Conservation (phyloP, 1,140 invertebrate species). For the Polyergus mexicanus region DNA sequence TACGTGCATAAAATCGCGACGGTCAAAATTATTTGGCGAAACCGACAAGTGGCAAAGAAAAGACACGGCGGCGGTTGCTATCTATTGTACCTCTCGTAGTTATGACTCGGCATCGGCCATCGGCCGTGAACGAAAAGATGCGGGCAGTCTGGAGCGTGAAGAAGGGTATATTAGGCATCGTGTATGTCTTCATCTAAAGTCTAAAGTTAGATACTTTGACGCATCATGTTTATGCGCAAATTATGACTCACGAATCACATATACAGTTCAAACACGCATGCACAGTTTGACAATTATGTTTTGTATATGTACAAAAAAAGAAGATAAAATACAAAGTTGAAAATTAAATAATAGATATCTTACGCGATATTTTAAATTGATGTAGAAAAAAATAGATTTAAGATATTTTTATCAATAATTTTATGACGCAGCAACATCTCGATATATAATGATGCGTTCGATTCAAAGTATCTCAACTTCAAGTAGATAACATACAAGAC, state of each 20-base stretch:
- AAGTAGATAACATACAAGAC: background rate
- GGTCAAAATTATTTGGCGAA: slow-evolving; percentile 80
- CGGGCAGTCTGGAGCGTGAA: slow-evolving; percentile 38
- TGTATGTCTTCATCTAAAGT: background rate
- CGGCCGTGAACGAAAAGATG: slow-evolving; percentile 65
- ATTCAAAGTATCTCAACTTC: background rate
- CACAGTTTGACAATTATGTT: no score
- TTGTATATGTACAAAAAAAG: no score
- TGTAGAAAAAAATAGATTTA: background rate
- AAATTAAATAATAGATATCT: background rate
- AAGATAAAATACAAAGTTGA: no score
- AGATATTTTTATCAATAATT: background rate
- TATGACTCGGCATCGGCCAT: slow-evolving; percentile 76
- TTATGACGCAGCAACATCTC: background rate
- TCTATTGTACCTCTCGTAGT: slow-evolving; percentile 79
- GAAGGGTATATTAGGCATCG: background rate
- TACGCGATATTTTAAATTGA: background rate
- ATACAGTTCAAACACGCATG: no score
- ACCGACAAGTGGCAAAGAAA: slow-evolving; percentile 80
- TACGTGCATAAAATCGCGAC: slow-evolving; percentile 72
- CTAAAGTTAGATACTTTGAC: background rate
- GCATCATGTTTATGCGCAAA: background rate
- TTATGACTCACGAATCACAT: no score
- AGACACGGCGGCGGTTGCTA: slow-evolving; percentile 71
- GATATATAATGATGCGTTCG: background rate